A percentile compares a stretch with the other conserved stretches of the same genome.
Evolutionary conservation across 2,113 vertebrate genomes (phyloP).

Genomic region (Odobenus rosmarus): DNA sequence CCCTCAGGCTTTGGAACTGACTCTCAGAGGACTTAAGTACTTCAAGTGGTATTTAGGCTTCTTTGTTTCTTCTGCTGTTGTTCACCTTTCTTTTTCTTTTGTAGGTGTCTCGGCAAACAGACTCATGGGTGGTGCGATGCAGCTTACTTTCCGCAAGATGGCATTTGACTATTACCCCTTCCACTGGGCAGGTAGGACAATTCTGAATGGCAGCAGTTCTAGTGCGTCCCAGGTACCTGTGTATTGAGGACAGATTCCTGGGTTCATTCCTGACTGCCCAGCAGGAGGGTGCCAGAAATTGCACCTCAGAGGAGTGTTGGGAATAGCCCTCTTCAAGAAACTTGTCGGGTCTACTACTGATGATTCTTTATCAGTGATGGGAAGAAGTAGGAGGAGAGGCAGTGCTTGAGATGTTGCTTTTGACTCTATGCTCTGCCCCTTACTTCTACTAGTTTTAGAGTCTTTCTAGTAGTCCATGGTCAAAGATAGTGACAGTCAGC

Average conservation of each 20-base stretch:
- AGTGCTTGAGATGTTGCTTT: neutral
- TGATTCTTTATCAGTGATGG: neutral
- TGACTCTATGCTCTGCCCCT: neutral
- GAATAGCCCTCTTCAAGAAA: neutral
- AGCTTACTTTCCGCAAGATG: conserved; percentile 96
- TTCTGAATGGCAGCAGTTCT: neutral
- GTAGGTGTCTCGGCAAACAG: conserved; percentile 88
- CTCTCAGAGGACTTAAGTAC: neutral
- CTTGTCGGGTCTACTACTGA: neutral
- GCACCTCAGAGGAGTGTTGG: neutral
- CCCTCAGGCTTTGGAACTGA: neutral
- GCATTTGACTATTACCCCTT: conserved; percentile 97
- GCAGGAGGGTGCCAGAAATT: neutral
- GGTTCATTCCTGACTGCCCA: neutral
- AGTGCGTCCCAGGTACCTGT: neutral
- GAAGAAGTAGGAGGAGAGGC: neutral
- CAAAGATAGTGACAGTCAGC: neutral
- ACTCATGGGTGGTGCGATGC: conserved; percentile 95
- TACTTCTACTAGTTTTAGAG: neutral
- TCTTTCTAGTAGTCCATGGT: neutral
- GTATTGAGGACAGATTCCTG: neutral
- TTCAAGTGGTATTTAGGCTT: neutral
- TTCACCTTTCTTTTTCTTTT: conserved; percentile 56
- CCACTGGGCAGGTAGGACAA: conserved; percentile 93
- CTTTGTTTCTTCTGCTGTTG: neutral